Evolutionary conservation across 2,888 invertebrate species (phyloP), one percentile per base, ranked within the genome.

Genomic region (Epiblema foenella): DNA sequence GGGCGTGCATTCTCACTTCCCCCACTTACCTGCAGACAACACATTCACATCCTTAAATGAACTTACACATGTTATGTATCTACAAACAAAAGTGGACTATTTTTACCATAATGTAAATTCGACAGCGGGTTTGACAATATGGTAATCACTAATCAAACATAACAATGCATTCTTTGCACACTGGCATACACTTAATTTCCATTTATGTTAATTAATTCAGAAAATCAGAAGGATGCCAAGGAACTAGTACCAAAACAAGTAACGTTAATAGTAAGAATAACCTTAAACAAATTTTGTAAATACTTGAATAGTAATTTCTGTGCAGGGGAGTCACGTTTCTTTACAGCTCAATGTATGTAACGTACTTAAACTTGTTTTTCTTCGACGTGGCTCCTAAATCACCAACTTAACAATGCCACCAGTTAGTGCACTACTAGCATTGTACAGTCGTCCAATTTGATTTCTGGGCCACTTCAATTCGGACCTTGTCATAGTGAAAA

Each of bases 1-100:
- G 63, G 39, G 29, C 64, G 59, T 20, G 56, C 51, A 52, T 70
- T 60, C 56, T 71, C 66, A 56, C n/a, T 62, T 67, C 71, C 81
- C 82, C 86, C 81, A 84, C 88, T 88, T 87, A 88, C 88, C 88
- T 88, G 80, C 18, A 80, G 84, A 79, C 69, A 59, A 64, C 68
- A 71, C 37, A 71, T 68, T 59, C 18, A 71, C 49, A 63, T 51
- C 15, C 12, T 49, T 39, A 49, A 54, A 20, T 37, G 56, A 54
- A 68, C n/a, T 20, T 15, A n/a, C 9, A 42, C n/a, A n/a, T n/a
- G n/a, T n/a, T n/a, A n/a, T n/a, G n/a, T 57, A 46, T 18, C 17
- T 39, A 39, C 33, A 18, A 24, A 24, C 4, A 24, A 24, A 24
- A 24, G 24, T 24, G 24, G 24, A 24, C 4, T 24, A 8, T 57